These are phyloP conservation scores for Drosophila nasuta DNA, from an alignment of 1,140 invertebrate species.

Conservation along the genomic window DNA sequence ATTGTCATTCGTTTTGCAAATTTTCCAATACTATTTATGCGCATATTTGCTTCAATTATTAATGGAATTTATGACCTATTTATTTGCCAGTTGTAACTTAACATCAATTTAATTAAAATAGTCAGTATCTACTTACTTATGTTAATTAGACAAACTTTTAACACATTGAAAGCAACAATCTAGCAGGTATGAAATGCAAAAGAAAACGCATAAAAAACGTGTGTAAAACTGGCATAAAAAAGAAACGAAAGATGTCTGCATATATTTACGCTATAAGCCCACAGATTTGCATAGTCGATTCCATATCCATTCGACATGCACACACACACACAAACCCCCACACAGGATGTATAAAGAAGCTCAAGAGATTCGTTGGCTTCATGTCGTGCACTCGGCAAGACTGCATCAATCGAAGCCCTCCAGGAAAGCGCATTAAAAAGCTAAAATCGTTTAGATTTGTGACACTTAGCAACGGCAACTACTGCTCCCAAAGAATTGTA, in stretches of 20 bases:
- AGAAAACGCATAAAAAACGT: background rate
- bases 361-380: slow-evolving; percentile 23
- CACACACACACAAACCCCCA: background rate
- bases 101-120: no score
- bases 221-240: background rate
- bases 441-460: slow-evolving; percentile 78
- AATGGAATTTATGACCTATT: no score
- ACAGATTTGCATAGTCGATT: slow-evolving; percentile 37
- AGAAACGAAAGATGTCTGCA: background rate
- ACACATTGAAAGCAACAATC: no score
- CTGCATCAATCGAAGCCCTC: slow-evolving; percentile 58
- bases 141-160: no score
- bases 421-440: slow-evolving; percentile 69
- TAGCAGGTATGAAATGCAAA: no score
- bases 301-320: slow-evolving; percentile 24
- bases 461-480: slow-evolving; percentile 61
- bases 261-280: slow-evolving; percentile 9
- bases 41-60: no score
- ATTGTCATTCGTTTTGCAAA: no score
- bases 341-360: slow-evolving; percentile 7
- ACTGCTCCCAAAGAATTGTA: slow-evolving; percentile 56
- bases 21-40: no score
- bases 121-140: no score
- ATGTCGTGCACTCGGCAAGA: slow-evolving; percentile 18
- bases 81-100: no score